phyloP scores from a whole-genome alignment of 2,113 vertebrate genomes.

The Colaptes auratus region DNA sequence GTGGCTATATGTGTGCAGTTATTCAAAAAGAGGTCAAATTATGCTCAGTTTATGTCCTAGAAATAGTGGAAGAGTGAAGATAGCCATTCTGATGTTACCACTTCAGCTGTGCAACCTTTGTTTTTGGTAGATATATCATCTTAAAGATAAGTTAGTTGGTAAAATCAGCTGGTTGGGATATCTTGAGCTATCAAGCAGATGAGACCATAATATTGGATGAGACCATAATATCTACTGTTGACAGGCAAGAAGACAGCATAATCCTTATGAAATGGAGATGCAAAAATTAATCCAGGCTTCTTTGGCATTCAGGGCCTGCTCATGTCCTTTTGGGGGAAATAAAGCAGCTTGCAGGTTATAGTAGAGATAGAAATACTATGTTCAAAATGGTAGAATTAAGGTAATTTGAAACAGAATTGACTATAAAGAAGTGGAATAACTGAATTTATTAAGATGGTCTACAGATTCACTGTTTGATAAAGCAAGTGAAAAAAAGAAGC shows the following conservation, averaged over 20 bases:
- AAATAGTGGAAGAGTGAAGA: neutral
- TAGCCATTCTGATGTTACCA: neutral
- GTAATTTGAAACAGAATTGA: neutral
- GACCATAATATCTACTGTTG: neutral
- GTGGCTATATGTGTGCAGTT: neutral
- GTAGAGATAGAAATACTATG: neutral
- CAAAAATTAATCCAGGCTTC: neutral
- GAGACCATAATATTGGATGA: neutral
- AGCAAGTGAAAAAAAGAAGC: neutral
- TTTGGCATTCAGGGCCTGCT: neutral
- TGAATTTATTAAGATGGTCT: neutral
- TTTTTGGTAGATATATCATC: neutral
- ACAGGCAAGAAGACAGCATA: neutral
- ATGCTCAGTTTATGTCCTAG: neutral
- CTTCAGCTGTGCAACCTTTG: neutral
- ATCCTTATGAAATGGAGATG: neutral
- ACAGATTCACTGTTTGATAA: neutral
- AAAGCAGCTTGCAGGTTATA: neutral
- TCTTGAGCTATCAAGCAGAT: neutral
- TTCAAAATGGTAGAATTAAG: neutral
- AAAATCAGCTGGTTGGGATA: neutral
- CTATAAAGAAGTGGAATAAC: neutral
- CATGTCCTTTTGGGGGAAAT: neutral
- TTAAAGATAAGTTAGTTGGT: neutral
- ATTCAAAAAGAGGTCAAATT: conserved; percentile 12